Evolutionary conservation across 2,888 invertebrate genomes (phyloP), one percentile per base, ranked within the genome.

Genomic region (Panzeria rudis): DNA sequence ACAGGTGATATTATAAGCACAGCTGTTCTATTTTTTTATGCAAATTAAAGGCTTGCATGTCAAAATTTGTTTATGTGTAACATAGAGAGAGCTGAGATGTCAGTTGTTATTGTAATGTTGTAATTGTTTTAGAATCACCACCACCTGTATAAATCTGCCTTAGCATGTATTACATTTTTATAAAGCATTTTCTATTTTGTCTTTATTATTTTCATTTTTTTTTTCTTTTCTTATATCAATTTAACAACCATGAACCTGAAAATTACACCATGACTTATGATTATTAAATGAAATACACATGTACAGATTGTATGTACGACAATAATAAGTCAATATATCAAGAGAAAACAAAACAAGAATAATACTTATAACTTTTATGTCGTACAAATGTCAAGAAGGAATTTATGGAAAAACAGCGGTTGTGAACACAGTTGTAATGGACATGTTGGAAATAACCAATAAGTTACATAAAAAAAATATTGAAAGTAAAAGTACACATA

Each of bases 171-270:
- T 76, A 76, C 0, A 20, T 44, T 47, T 61, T 77, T 77, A 68
- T 77, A 47, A 50, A 25, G 47, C 23, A 50, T 23, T 38, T 38
- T 75, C 41, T 20, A 41, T 50, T 47, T 17, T 29, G 29, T 32
- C 8, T 61, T 50, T 66, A 66, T 75, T 66, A 23, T 47, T 2
- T 56, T 44, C 15, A 35, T 56, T 66, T 23, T 23, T 9, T 25
- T 56, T 66, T 66, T 6, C 0, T 15, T 38, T 41, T n/a, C 9
- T 23, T 62, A 15, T 62, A 15, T 76, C 23, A 44, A 3, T 35
- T 35, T 13, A 61, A 56, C 52, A 79, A 71, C 62, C 71, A 62
- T 79, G 78, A 79, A 79, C 78, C 71, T 79, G 78, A 79, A 71
- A 79, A 79, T 79, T 79, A 69, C 6, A 56, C 76, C 66, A 56